phyloP scores from a whole-genome alignment of 53 echinoderm and acorn worm species.

The Apostichopus leukothele region DNA sequence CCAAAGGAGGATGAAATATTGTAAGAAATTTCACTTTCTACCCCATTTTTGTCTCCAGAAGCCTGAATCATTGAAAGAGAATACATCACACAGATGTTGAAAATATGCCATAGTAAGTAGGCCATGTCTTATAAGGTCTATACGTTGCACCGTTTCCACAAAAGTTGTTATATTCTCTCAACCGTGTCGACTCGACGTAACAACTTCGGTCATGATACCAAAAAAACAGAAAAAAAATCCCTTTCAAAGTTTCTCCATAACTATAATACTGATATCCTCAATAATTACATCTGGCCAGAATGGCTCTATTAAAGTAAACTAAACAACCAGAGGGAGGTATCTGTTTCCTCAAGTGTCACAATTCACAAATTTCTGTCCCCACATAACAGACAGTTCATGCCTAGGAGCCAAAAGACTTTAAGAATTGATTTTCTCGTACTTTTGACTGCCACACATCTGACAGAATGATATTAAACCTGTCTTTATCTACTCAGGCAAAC shows the following conservation, averaged over 20 bases:
- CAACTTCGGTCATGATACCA: no score
- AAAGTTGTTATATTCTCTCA: no score
- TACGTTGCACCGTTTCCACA: no score
- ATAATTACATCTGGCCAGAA: no score
- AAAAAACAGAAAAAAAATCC: no score
- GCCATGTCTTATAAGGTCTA: not conserved
- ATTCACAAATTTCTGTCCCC: not conserved
- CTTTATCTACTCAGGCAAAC: not conserved
- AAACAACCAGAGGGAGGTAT: no score
- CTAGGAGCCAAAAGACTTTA: not conserved
- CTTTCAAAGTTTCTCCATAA: no score
- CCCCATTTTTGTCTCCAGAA: not conserved
- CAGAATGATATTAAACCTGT: not conserved
- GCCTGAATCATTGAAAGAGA: not conserved
- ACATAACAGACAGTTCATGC: slow-evolving; percentile 2
- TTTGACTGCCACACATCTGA: slow-evolving; percentile 6
- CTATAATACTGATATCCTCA: no score
- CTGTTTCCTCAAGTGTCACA: no score
- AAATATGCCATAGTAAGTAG: not conserved
- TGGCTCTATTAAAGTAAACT: no score
- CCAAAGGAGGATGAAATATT: slow-evolving; percentile 11
- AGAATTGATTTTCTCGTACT: not conserved
- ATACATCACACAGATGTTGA: not conserved
- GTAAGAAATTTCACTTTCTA: not conserved
- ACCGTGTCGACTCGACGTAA: no score